Evolutionary conservation across 2,797 vertebrate species (phyloP).

Genomic region (Tachyglossus aculeatus): DNA sequence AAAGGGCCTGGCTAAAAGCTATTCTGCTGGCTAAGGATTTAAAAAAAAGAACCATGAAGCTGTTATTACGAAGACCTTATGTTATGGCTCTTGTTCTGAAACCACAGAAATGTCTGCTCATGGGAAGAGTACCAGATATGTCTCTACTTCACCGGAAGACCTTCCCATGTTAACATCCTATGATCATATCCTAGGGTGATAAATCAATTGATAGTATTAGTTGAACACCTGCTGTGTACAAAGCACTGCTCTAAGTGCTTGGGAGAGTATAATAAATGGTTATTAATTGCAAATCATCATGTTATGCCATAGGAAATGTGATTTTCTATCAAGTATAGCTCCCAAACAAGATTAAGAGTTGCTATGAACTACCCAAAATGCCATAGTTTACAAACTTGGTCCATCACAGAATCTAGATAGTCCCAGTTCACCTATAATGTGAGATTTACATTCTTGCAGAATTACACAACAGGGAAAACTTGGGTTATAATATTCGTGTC

Average conservation of each 20-base stretch:
- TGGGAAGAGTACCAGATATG: neutral
- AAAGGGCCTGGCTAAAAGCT: slow-evolving; percentile 4
- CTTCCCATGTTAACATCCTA: neutral
- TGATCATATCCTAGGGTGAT: no score
- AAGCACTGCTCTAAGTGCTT: no score
- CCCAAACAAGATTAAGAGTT: no score
- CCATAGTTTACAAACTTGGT: no score
- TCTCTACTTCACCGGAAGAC: neutral
- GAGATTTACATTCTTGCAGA: no score
- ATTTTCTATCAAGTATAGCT: neutral
- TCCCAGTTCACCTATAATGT: no score
- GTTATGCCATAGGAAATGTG: neutral
- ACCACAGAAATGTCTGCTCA: neutral
- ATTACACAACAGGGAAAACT: no score
- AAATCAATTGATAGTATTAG: no score
- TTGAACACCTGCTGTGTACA: no score
- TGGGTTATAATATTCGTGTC: no score
- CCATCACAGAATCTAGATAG: no score
- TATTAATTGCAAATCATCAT: neutral
- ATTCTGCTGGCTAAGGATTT: slow-evolving; percentile 20
- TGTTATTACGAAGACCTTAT: neutral
- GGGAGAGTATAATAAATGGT: neutral
- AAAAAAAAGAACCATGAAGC: neutral
- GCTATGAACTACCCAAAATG: neutral
- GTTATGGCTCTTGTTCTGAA: neutral